Base-by-base conservation (phyloP, 2,113 vertebrate genomes). In the Trichomycterus rosablanca region DNA sequence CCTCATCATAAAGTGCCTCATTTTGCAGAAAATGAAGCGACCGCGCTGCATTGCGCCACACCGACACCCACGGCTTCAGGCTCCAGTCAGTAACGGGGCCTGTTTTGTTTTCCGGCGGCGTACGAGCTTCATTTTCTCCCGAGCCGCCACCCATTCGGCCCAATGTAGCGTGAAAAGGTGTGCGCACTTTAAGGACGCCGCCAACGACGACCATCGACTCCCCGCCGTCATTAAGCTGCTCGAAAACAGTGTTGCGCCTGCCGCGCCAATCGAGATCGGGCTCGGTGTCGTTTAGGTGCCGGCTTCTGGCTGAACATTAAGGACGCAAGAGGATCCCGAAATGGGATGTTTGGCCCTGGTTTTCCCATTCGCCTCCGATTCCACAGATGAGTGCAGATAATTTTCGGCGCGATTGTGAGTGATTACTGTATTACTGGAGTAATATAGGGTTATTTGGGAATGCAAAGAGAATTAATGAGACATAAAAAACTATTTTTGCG, bases 311-410 rank as follows among this genome's bases (percentile, higher is more conserved):
- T 86, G 81, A 88, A 89, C 84, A 88, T 86, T 88, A 88, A 87
- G 86, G 85, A 86, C 83, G 78, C 81, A 81, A 77, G 79, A 80
- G 76, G 78, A 78, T 78, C 76, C 82, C 77, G 48, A 74, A 70
- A 70, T 78, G 69, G 74, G 71, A 67, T 72, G 66, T 58, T 67
- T 63, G 55, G n/a, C 66, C 71, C 76, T 81, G 56, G 60, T 77
- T 78, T 81, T 74, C 79, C 73, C 79, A 73, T 79, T 74, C 48
- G 67, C 79, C 77, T 83, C 78, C 80, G 82, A 83, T 86, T 85
- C 84, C 89, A 92, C 89, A 91, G 91, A 91, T 92, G 89, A 91
- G 87, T 90, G 89, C 86, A 89, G 88, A 92, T 92, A 88, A 93
- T 92, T 93, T 88, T 85, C 78, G 83, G 90, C 87, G 89, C 85